Base-by-base conservation (phyloP, 1,140 invertebrate genomes). In the Bathynomus jamesi region DNA sequence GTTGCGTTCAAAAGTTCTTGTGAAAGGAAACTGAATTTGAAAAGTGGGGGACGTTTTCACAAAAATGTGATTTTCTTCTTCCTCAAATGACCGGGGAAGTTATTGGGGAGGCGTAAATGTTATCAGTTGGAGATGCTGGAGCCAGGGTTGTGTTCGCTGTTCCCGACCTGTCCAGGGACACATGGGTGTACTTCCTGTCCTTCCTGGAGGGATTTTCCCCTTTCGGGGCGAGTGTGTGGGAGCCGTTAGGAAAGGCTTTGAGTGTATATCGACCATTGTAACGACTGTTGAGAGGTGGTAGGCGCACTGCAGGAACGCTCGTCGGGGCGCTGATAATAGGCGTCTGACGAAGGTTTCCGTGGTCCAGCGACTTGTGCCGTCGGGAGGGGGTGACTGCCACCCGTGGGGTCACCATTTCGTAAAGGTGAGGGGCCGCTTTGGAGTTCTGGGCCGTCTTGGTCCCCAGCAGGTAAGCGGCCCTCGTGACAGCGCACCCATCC, bases 51-150 rank as follows among this genome's bases (percentile, higher is more conserved):
- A n/a, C n/a, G n/a, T n/a, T n/a, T n/a, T n/a, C n/a, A n/a, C n/a
- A n/a, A n/a, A n/a, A n/a, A n/a, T n/a, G n/a, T n/a, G n/a, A n/a
- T n/a, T n/a, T n/a, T n/a, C n/a, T n/a, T n/a, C n/a, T n/a, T 5
- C 5, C 40, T 72, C 63, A 77, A 60, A 77, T 77, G 28, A 77
- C 76, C n/a, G 76, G 76, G 3, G 76, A 77, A 25, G 76, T 77
- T 53, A 77, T 77, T 40, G 76, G 76, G 4, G 76, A 77, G 24
- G 76, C 76, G 53, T 74, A 77, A 30, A 77, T 72, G 60, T 77
- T 71, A 67, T 77, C 76, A 3, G 72, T 74, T n/a, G n/a, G n/a
- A n/a, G n/a, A 74, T 31, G 69, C 62, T 17, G 72, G 72, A 24
- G 70, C 72, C 53, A 77, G 64, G 5, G 65, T 74, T n/a, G 76